These are phyloP conservation scores for Hylaeus volcanicus DNA, from an alignment of 1,140 invertebrate species.

Conservation along the genomic window DNA sequence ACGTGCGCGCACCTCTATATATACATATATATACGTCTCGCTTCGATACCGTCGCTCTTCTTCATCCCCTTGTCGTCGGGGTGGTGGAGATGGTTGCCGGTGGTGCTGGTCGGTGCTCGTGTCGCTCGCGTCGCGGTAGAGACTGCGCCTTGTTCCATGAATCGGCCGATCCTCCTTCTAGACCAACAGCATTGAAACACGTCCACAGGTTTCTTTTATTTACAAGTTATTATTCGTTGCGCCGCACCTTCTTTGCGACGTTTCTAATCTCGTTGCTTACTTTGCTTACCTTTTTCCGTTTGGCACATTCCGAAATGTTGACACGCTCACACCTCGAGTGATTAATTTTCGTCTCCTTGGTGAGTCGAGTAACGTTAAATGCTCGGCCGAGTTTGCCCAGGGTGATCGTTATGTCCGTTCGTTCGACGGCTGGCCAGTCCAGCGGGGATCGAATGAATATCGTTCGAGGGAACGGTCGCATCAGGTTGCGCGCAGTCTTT, in stretches of 20 bases:
- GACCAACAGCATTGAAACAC: background rate
- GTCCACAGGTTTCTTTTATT: background rate
- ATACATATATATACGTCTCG: slow-evolving; percentile 69
- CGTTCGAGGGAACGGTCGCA: slow-evolving; percentile 8
- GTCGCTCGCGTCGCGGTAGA: slow-evolving; percentile 30
- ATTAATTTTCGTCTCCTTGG: slow-evolving; percentile 20
- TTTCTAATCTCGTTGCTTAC: too few relatives aligned
- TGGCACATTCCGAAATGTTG: background rate
- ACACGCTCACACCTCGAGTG: slow-evolving; percentile 27
- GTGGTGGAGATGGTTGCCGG: slow-evolving; percentile 16
- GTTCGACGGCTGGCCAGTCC: background rate
- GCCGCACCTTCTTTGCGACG: too few relatives aligned
- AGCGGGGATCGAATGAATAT: slow-evolving; percentile 33
- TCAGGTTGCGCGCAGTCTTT: slow-evolving; percentile 1
- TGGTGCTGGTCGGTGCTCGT: slow-evolving; percentile 4
- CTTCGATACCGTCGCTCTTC: slow-evolving; percentile 69
- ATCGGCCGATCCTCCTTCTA: slow-evolving; percentile 51
- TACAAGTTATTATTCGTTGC: background rate
- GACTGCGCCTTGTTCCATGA: slow-evolving; percentile 65
- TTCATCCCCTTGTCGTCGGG: slow-evolving; percentile 70
- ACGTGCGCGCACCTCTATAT: slow-evolving; percentile 71
- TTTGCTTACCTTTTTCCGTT: too few relatives aligned
- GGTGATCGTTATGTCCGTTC: slow-evolving; percentile 38
- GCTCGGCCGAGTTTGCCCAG: background rate
- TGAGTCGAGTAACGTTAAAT: background rate